Evolutionary conservation across 2,797 vertebrate species (phyloP).

Genomic region (Octomys mimax): DNA sequence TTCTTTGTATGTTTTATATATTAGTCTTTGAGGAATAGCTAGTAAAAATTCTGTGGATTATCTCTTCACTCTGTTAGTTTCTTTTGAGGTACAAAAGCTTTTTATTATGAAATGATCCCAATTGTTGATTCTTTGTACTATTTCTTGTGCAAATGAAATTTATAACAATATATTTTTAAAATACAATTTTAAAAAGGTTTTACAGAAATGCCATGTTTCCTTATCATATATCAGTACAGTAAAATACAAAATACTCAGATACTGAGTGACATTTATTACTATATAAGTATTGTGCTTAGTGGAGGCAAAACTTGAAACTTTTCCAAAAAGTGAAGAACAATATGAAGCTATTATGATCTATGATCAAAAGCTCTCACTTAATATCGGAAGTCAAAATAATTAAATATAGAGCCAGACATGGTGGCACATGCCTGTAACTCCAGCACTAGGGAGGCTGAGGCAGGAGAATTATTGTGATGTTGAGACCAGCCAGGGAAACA

Average conservation of each 20-base stretch:
- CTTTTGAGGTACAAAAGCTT: not conserved
- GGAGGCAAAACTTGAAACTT: not conserved
- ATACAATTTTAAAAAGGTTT: conserved; percentile 42
- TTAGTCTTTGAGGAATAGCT: not conserved
- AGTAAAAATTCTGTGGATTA: not conserved
- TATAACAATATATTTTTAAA: conserved; percentile 25
- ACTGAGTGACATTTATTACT: conserved; percentile 35
- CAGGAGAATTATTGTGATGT: no score
- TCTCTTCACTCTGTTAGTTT: not conserved
- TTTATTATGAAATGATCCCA: not conserved
- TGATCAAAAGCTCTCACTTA: not conserved
- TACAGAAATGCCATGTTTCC: not conserved
- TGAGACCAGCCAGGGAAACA: no score
- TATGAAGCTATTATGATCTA: not conserved
- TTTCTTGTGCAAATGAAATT: not conserved
- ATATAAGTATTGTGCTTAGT: not conserved
- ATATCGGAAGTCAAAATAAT: not conserved
- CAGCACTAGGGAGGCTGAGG: no score
- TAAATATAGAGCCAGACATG: no score
- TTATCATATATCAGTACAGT: not conserved
- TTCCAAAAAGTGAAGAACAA: not conserved
- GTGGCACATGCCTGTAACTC: no score
- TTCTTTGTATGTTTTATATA: not conserved
- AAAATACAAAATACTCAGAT: conserved; percentile 11
- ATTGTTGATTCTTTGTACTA: not conserved